Evolutionary conservation across 2,888 invertebrate species (phyloP).

Genomic region (Polylopha cassiicola): DNA sequence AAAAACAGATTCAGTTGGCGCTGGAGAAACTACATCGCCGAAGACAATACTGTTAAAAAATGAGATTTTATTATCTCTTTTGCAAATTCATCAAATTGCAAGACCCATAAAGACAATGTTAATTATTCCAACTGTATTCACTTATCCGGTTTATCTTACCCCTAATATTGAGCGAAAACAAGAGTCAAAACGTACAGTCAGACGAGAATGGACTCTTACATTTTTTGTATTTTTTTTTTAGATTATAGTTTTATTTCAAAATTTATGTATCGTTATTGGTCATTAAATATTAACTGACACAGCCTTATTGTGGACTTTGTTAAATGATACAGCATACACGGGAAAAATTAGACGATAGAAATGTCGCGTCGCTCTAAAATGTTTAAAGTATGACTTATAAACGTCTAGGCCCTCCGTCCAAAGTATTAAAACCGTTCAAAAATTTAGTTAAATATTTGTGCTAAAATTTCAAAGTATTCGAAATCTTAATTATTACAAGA

Average conservation of each 20-base stretch:
- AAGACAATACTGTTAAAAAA: no score
- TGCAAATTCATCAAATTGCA: no score
- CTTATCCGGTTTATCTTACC: constrained; percentile 33
- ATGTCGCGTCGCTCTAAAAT: constrained; percentile 3
- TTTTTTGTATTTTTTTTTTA: constrained; percentile 29
- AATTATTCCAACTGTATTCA: no score
- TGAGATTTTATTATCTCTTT: no score
- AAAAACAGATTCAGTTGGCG: no score
- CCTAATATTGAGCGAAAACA: constrained; percentile 56
- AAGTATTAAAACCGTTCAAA: constrained; percentile 24
- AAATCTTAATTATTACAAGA: constrained; percentile 6
- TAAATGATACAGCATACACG: constrained; percentile 11
- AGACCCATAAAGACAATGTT: no score
- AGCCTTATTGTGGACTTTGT: constrained; percentile 21
- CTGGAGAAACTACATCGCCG: no score
- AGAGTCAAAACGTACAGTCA: constrained; percentile 38
- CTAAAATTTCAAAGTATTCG: constrained; percentile 26
- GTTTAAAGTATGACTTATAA: constrained; percentile 22
- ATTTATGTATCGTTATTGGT: constrained; percentile 13
- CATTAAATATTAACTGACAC: constrained; percentile 20
- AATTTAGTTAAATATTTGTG: constrained; percentile 33
- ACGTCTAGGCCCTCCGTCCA: constrained; percentile 32
- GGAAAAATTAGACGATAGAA: constrained; percentile 1
- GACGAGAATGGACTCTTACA: constrained; percentile 25
- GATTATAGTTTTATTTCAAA: constrained; percentile 25